Conservation (phyloP, 2,797 vertebrate genomes). For the Neosalanx taihuensis region DNA sequence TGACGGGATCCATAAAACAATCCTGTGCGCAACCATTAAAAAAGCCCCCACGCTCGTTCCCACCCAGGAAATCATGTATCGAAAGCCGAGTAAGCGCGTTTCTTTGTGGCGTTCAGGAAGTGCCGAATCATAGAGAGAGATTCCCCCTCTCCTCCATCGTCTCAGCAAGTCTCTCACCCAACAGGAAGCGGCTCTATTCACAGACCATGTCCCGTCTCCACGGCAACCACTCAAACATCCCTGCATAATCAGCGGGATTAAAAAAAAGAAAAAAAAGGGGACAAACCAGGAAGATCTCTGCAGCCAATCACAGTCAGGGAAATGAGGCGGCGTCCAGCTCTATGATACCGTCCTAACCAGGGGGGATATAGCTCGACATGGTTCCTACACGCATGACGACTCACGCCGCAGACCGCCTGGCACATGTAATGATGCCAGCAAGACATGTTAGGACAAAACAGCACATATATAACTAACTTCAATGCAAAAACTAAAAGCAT, state of each 20-base stretch:
- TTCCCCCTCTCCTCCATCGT: not conserved
- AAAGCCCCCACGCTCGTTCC: not conserved
- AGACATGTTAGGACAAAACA: no score
- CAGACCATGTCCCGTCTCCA: slow-evolving; percentile 51
- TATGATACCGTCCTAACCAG: not conserved
- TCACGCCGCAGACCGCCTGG: no score
- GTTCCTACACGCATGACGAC: not conserved
- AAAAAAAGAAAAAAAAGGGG: slow-evolving; percentile 11
- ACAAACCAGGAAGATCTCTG: slow-evolving; percentile 31
- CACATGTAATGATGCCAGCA: no score
- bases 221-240: slow-evolving; percentile 54
- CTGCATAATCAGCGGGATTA: slow-evolving; percentile 57
- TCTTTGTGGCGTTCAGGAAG: no score
- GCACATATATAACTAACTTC: no score
- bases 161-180: not conserved
- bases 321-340: not conserved
- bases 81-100: no score
- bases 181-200: slow-evolving; percentile 31
- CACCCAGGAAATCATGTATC: not conserved
- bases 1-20: slow-evolving; percentile 6
- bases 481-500: no score
- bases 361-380: not conserved
- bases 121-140: no score
- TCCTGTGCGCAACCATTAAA: not conserved
- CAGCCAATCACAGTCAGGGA: slow-evolving; percentile 14